Evolutionary conservation across 2,888 invertebrate genomes (phyloP).

Genomic region (Epiblema foenella): DNA sequence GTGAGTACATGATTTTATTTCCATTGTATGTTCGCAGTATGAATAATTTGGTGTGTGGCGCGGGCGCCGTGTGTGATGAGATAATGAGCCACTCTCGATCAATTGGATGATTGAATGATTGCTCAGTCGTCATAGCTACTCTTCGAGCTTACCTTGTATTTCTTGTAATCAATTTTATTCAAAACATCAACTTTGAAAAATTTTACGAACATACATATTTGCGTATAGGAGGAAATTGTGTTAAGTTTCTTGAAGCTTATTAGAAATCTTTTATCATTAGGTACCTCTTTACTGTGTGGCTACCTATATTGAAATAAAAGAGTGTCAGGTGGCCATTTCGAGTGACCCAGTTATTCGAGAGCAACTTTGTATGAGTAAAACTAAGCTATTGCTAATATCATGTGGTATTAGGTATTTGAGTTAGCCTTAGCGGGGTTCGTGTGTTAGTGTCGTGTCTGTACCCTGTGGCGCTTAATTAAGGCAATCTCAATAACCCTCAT

Average conservation of each 20-base stretch:
- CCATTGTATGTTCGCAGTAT: slow-evolving; percentile 9
- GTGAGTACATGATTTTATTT: not conserved
- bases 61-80: slow-evolving; percentile 67
- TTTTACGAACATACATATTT: not conserved
- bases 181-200: not conserved
- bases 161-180: slow-evolving; percentile 2
- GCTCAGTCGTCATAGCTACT: slow-evolving; percentile 68
- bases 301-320: not conserved
- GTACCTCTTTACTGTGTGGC: not conserved
- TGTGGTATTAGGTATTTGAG: slow-evolving; percentile 13
- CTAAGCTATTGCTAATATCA: slow-evolving; percentile 12
- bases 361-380: slow-evolving; percentile 14
- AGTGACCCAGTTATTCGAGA: slow-evolving; percentile 3
- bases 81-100: slow-evolving; percentile 76
- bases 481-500: slow-evolving; percentile 30
- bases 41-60: slow-evolving; percentile 39
- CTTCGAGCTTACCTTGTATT: slow-evolving; percentile 14
- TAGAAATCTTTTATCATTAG: not conserved
- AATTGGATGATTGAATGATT: slow-evolving; percentile 74
- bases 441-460: slow-evolving; percentile 27
- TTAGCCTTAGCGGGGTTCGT: slow-evolving; percentile 39
- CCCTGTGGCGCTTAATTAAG: slow-evolving; percentile 34
- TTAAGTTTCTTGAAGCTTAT: not conserved
- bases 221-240: not conserved
- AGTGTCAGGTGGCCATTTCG: not conserved